Conservation (phyloP, 2,797 vertebrate species). For the Cirrhinus mrigala region DNA sequence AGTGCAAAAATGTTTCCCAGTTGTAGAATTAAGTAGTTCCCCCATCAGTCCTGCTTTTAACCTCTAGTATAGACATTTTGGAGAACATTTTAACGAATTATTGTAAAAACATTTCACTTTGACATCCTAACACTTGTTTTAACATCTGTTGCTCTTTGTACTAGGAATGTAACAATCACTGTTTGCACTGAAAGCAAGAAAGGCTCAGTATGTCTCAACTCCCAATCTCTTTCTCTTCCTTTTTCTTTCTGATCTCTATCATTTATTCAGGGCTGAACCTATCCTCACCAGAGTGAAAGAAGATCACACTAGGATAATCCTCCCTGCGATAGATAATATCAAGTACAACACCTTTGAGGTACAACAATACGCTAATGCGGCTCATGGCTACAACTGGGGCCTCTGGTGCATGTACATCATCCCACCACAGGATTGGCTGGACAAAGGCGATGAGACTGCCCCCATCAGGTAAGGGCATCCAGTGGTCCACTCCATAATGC, state of each 20-base stretch:
- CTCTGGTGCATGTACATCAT: conserved; percentile 99
- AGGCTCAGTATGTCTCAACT: neutral
- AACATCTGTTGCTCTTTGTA: conserved; percentile 3
- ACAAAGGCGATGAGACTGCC: conserved; percentile 94
- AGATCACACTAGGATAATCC: conserved; percentile 90
- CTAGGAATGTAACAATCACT: neutral
- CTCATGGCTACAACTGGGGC: conserved; percentile 98
- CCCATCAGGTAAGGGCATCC: conserved; percentile 89
- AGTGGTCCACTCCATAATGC: conserved; percentile 66
- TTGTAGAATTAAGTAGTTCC: neutral
- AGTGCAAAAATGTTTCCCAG: neutral
- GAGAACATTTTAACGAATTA: neutral
- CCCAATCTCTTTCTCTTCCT: neutral
- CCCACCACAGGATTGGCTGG: conserved; percentile 96
- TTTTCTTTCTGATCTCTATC: conserved; percentile 51
- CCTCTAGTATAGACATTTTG: neutral
- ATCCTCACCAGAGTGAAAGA: conserved; percentile 91
- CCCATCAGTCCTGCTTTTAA: neutral
- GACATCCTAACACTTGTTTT: conserved; percentile 18
- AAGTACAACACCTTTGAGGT: conserved; percentile 98
- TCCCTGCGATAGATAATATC: conserved; percentile 98
- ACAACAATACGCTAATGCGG: conserved; percentile 95
- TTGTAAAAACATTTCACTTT: neutral
- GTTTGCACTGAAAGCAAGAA: neutral
- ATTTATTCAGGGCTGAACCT: conserved; percentile 86